Conservation (phyloP, 2,797 vertebrate genomes). For the Hippopotamyrus pictus region DNA sequence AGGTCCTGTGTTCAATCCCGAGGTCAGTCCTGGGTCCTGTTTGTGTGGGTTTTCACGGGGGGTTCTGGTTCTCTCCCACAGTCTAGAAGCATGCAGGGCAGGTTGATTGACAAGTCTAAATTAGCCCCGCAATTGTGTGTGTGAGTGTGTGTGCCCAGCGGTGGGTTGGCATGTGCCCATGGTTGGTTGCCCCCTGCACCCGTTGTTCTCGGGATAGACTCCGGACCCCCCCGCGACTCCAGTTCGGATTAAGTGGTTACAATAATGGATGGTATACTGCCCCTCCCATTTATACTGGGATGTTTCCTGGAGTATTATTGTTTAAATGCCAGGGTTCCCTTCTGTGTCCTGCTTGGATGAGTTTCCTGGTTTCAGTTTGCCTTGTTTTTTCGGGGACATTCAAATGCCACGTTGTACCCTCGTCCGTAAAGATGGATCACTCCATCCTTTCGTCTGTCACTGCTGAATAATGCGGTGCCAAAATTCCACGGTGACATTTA, state of each 20-base stretch:
- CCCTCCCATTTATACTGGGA: neutral
- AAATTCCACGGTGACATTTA: constrained; percentile 44
- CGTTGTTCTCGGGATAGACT: neutral
- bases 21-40: no score
- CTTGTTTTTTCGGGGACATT: neutral
- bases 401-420: neutral
- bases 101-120: no score
- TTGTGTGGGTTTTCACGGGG: no score
- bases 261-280: neutral
- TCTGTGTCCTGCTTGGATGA: neutral
- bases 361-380: neutral
- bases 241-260: neutral
- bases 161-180: neutral
- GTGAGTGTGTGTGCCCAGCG: no score
- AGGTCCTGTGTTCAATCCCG: no score
- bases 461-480: constrained; percentile 43
- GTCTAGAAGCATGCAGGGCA: no score
- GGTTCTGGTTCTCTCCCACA: no score
- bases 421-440: constrained; percentile 50
- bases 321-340: neutral
- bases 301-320: neutral
- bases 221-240: neutral
- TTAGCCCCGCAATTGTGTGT: no score
- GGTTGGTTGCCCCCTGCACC: neutral
- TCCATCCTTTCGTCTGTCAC: constrained; percentile 47